phyloP scores from a whole-genome alignment of 92 coral and sea anemone genomes.

The Umimayanthus chanpuru region DNA sequence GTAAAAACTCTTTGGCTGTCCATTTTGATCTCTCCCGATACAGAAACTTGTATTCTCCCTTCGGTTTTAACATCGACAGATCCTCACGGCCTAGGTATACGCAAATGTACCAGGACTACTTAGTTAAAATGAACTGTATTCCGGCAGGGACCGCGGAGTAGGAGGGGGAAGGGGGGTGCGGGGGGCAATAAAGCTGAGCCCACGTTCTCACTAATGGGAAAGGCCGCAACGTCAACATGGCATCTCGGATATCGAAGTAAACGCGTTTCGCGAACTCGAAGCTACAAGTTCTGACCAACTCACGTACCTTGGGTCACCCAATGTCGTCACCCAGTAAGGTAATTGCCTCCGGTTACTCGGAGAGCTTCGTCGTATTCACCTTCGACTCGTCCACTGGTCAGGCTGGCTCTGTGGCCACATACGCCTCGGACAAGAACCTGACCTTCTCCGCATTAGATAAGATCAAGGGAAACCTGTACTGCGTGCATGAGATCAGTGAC shows the following conservation, averaged over 20 bases:
- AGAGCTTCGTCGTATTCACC: conserved; percentile 2
- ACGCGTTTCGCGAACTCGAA: not conserved
- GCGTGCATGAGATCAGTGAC: conserved; percentile 12
- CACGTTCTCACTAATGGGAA: not conserved
- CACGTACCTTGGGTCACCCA: too few relatives aligned
- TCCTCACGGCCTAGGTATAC: too few relatives aligned
- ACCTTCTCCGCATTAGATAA: conserved; percentile 1
- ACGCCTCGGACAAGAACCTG: conserved; percentile 29
- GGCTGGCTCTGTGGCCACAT: not conserved
- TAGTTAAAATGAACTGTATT: too few relatives aligned
- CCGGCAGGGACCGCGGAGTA: too few relatives aligned
- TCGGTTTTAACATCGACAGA: too few relatives aligned
- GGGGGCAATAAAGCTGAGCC: not conserved
- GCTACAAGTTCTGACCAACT: too few relatives aligned
- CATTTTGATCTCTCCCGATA: too few relatives aligned
- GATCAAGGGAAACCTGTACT: conserved; percentile 16
- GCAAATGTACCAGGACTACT: too few relatives aligned
- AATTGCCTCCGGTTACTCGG: conserved; percentile 19
- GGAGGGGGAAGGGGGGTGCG: too few relatives aligned
- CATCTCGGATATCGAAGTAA: too few relatives aligned
- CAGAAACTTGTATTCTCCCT: too few relatives aligned
- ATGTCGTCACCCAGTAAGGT: not conserved
- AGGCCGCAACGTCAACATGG: not conserved
- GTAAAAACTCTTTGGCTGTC: too few relatives aligned
- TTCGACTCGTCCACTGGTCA: not conserved